A percentile compares a stretch with the other conserved stretches of the same genome.
Conservation (phyloP, 2,888 invertebrate genomes). For the Drosophila kuntzei region DNA sequence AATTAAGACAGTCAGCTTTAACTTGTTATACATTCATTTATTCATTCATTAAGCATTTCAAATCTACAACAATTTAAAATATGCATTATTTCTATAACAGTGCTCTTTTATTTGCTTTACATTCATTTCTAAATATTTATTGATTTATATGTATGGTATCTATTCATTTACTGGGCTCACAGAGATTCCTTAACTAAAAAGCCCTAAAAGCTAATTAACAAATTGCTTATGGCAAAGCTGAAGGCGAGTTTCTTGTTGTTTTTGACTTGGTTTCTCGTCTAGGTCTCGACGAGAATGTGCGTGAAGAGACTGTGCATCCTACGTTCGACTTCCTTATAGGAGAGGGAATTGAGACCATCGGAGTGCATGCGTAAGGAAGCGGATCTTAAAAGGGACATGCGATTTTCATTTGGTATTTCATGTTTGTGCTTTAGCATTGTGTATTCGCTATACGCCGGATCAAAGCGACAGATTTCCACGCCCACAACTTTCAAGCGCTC, state of each 20-base stretch:
- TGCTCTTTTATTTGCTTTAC: slow-evolving; percentile 11
- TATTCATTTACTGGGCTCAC: slow-evolving; percentile 12
- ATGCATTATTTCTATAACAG: slow-evolving; percentile 31
- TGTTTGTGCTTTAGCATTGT: slow-evolving; percentile 89
- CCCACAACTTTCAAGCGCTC: slow-evolving; percentile 86
- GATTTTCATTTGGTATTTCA: slow-evolving; percentile 87
- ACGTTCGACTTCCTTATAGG: slow-evolving; percentile 87
- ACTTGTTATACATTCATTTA: slow-evolving; percentile 2
- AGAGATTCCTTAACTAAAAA: slow-evolving; percentile 19
- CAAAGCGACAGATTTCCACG: slow-evolving; percentile 89
- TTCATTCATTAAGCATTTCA: slow-evolving; percentile 24
- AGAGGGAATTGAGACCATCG: slow-evolving; percentile 89
- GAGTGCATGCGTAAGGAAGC: slow-evolving; percentile 86
- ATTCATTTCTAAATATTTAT: slow-evolving; percentile 9
- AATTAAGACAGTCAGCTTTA: no score
- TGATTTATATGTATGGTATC: not conserved
- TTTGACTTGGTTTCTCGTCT: slow-evolving; percentile 18
- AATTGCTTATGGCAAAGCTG: slow-evolving; percentile 37
- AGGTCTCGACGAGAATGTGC: slow-evolving; percentile 88
- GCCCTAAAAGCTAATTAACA: slow-evolving; percentile 63
- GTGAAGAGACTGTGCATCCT: slow-evolving; percentile 88
- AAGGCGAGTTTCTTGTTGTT: slow-evolving; percentile 2
- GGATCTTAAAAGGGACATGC: slow-evolving; percentile 85
- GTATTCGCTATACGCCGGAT: slow-evolving; percentile 89
- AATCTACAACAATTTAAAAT: slow-evolving; percentile 48